Conservation (phyloP, 2,888 invertebrate genomes). For the Ischnura elegans region DNA sequence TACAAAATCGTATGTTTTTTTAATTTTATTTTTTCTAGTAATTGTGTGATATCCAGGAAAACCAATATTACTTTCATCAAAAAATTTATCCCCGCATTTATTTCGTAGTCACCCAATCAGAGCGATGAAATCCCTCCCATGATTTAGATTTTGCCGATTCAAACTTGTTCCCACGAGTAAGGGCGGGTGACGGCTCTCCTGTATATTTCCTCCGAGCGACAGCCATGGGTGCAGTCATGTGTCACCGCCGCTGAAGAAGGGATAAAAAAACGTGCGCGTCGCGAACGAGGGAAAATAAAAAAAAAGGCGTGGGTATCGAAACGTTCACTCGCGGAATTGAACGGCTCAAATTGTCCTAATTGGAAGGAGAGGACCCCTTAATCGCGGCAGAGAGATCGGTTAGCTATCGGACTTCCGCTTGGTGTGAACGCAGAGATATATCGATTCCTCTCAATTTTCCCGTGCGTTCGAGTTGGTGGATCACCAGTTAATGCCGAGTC, state of each 20-base stretch:
- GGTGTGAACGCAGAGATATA: neutral
- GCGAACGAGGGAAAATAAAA: neutral
- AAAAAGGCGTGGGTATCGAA: neutral
- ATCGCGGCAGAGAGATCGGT: neutral
- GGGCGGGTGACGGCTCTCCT: no score
- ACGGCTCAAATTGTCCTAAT: neutral
- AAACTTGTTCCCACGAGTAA: no score
- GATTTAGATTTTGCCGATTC: no score
- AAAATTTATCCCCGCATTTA: no score
- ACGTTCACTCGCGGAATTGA: neutral
- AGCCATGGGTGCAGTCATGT: neutral
- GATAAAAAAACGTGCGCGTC: neutral
- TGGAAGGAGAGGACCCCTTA: neutral
- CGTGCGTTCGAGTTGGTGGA: neutral
- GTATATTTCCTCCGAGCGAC: no score
- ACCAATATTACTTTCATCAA: no score
- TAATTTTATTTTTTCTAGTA: no score
- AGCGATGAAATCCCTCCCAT: no score
- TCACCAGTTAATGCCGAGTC: neutral
- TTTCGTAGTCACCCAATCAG: no score
- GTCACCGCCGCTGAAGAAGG: neutral
- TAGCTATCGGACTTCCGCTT: neutral
- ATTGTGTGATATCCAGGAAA: no score
- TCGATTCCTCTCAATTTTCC: no score
- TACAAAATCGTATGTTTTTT: no score